Conservation (phyloP, 2,797 vertebrate species). For the Sebastes alutus region DNA sequence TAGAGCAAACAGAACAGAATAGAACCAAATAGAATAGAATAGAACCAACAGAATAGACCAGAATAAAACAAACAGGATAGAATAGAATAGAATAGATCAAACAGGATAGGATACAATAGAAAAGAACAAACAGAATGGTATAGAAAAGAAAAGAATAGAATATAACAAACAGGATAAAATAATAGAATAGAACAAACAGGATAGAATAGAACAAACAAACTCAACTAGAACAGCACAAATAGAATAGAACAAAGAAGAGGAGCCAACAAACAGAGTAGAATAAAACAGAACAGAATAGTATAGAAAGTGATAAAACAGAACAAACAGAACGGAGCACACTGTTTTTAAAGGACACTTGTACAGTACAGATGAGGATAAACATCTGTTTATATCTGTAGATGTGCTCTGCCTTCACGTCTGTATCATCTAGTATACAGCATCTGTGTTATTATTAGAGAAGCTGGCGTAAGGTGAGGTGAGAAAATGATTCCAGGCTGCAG, state of each 20-base stretch:
- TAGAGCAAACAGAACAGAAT: no score
- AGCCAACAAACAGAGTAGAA: not conserved
- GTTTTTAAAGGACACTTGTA: not conserved
- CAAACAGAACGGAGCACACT: not conserved
- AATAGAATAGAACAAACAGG: not conserved
- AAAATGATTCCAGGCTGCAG: slow-evolving; percentile 19
- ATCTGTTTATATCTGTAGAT: not conserved
- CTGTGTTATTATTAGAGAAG: not conserved
- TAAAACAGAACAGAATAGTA: not conserved
- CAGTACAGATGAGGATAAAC: not conserved
- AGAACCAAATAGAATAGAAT: no score
- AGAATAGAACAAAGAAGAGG: not conserved
- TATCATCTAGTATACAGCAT: not conserved
- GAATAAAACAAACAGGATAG: not conserved
- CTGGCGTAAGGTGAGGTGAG: slow-evolving; percentile 13
- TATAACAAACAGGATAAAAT: not conserved
- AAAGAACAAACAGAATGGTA: not conserved
- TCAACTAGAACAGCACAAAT: not conserved
- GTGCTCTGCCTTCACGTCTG: not conserved
- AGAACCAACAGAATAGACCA: not conserved
- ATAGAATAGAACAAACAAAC: no score
- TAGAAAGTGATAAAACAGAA: not conserved
- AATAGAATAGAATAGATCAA: not conserved
- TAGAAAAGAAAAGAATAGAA: not conserved
- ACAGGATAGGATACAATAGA: not conserved